phyloP scores from a whole-genome alignment of 2,797 vertebrate species.

The Poeciliopsis paucimaculata region DNA sequence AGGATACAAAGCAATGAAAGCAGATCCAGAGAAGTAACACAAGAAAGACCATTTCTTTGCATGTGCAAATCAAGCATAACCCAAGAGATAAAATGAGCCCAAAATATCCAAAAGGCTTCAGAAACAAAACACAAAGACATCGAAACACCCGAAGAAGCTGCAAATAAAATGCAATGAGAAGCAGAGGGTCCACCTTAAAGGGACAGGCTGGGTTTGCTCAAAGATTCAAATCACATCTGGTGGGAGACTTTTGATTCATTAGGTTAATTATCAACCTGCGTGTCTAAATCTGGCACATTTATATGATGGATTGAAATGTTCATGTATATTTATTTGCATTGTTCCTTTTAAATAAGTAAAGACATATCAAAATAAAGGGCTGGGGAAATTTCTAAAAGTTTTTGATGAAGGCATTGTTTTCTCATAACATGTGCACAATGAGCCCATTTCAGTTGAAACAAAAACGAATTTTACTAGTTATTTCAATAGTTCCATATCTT shows the following conservation, averaged over 20 bases:
- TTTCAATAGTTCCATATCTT: not conserved
- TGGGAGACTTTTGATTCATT: not conserved
- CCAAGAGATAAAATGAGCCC: not conserved
- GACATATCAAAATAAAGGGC: not conserved
- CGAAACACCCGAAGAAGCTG: not conserved
- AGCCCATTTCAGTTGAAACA: not conserved
- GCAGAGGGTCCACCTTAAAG: not conserved
- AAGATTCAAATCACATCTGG: not conserved
- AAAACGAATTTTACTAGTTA: not conserved
- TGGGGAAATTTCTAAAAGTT: not conserved
- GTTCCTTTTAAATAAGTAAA: not conserved
- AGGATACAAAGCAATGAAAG: not conserved
- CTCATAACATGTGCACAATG: not conserved
- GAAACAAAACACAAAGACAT: not conserved
- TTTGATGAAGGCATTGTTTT: not conserved
- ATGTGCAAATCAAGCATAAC: constrained; percentile 1
- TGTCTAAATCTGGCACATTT: not conserved
- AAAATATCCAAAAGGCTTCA: not conserved
- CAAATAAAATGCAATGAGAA: not conserved
- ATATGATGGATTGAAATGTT: not conserved
- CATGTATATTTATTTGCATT: not conserved
- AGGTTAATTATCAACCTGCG: not conserved
- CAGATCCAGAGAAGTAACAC: not conserved
- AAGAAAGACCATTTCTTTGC: not conserved
- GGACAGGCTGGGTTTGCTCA: not conserved